Evolutionary conservation across 1,140 invertebrate genomes (phyloP).

Genomic region (Plodia interpunctella): DNA sequence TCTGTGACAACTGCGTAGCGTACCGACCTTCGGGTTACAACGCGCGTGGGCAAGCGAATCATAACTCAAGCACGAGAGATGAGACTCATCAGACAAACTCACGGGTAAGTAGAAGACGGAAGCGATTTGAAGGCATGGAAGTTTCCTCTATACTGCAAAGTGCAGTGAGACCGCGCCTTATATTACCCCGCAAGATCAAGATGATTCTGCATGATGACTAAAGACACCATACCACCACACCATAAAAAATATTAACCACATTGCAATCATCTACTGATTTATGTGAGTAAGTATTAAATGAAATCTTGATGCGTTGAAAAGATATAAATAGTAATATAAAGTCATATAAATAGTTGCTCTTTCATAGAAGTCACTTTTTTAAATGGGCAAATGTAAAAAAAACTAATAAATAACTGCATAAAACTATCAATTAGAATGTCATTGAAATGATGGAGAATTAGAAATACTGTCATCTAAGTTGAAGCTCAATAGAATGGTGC

Average conservation of each 20-base stretch:
- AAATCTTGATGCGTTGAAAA: too few relatives aligned
- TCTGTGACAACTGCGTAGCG: slow-evolving; percentile 63
- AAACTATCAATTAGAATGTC: not conserved
- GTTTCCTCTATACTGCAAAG: not conserved
- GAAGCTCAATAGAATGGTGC: slow-evolving; percentile 18
- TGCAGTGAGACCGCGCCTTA: not conserved
- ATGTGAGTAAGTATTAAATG: slow-evolving; percentile 3
- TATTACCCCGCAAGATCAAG: slow-evolving; percentile 21
- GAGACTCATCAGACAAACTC: slow-evolving; percentile 37
- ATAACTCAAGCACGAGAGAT: slow-evolving; percentile 49
- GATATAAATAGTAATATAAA: too few relatives aligned
- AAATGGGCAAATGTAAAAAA: too few relatives aligned
- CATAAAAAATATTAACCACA: slow-evolving; percentile 10
- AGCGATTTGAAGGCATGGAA: not conserved
- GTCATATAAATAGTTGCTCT: slow-evolving; percentile 11
- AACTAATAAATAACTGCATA: not conserved
- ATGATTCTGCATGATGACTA: slow-evolving; percentile 18
- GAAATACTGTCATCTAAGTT: slow-evolving; percentile 10
- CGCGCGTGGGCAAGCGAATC: slow-evolving; percentile 60
- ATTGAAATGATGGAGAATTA: not conserved
- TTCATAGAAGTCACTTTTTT: not conserved
- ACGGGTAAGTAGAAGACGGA: not conserved
- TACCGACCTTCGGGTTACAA: slow-evolving; percentile 44
- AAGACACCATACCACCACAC: slow-evolving; percentile 2
- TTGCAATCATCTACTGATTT: slow-evolving; percentile 14